Conservation (phyloP, 2,888 invertebrate species). For the Cabera pusaria region DNA sequence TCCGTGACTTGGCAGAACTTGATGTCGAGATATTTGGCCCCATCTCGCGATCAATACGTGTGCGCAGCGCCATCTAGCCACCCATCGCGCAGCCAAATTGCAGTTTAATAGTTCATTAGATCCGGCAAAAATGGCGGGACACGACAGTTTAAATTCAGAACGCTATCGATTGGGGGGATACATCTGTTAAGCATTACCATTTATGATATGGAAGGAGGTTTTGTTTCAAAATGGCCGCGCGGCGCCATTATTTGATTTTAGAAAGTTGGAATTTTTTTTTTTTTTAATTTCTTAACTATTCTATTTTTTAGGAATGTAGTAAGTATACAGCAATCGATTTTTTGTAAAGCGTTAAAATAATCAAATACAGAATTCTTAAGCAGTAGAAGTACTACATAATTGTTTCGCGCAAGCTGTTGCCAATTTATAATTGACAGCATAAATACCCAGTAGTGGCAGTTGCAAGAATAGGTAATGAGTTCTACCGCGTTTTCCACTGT, state of each 20-base stretch:
- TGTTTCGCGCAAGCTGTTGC: background rate
- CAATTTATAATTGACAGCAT: background rate
- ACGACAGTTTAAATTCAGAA: slow-evolving; percentile 78
- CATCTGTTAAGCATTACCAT: slow-evolving; percentile 36
- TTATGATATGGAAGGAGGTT: slow-evolving; percentile 19
- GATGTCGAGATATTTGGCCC: slow-evolving; percentile 70
- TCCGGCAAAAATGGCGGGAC: slow-evolving; percentile 80
- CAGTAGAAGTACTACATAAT: too few relatives aligned
- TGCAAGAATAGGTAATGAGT: background rate
- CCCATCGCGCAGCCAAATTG: slow-evolving; percentile 80
- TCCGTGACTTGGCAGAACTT: slow-evolving; percentile 81
- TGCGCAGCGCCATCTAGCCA: slow-evolving; percentile 77
- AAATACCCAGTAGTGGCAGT: slow-evolving; percentile 1
- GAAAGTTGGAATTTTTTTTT: background rate
- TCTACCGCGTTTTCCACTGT: too few relatives aligned
- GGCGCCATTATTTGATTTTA: slow-evolving; percentile 1
- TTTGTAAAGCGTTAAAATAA: too few relatives aligned
- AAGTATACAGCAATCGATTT: too few relatives aligned
- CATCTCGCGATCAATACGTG: slow-evolving; percentile 77
- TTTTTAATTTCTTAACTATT: too few relatives aligned
- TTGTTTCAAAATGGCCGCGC: slow-evolving; percentile 14
- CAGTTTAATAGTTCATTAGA: slow-evolving; percentile 84
- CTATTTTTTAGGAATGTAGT: too few relatives aligned
- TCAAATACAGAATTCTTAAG: too few relatives aligned
- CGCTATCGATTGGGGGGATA: slow-evolving; percentile 69